Evolutionary conservation across 2,888 invertebrate species (phyloP), one percentile per base, ranked within the genome.

Genomic region (Chesias legatella): DNA sequence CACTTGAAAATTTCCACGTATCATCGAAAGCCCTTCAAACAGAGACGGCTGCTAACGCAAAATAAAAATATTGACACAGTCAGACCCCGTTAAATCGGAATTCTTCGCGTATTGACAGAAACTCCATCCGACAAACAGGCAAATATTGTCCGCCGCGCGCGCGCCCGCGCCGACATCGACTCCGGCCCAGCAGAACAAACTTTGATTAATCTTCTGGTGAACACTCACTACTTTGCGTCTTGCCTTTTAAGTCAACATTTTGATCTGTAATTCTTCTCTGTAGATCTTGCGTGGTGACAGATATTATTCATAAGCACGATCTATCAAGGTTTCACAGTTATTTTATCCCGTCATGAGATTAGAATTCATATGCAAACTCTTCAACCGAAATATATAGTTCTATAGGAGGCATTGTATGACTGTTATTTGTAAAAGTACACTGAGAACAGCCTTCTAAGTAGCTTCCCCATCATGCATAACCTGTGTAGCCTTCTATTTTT

Each of bases 401-500:
- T n/a, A n/a, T n/a, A n/a, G n/a, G n/a, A n/a, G n/a, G n/a, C n/a
- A n/a, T n/a, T n/a, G n/a, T n/a, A n/a, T n/a, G n/a, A n/a, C n/a
- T n/a, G 13, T 17, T 17, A 17, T 17, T 17, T 3, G 13, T 17
- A 5, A 5, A n/a, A 2, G 13, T 5, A 17, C 13, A 39, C 35
- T 33, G 32, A 32, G 31, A 41, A 41, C 37, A 36, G 33, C 9
- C 32, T 33, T 47, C 28, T 41, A 25, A 42, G 38, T 43, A 47
- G 41, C 43, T 50, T 41, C 53, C 45, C 42, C 53, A 52, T 63
- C 65, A 64, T 63, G 63, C 53, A 56, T 43, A 51, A 51, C 49
- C 60, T 60, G 61, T 67, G 65, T 65, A 70, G 61, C 57, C 56
- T 55, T 53, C 60, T 57, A 59, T 65, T 63, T 64, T 58, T 58